Percentiles rank a stretch among this genome's conserved stretches.
phyloP scores from a whole-genome alignment of 2,888 invertebrate species.

The Alcis repandata region DNA sequence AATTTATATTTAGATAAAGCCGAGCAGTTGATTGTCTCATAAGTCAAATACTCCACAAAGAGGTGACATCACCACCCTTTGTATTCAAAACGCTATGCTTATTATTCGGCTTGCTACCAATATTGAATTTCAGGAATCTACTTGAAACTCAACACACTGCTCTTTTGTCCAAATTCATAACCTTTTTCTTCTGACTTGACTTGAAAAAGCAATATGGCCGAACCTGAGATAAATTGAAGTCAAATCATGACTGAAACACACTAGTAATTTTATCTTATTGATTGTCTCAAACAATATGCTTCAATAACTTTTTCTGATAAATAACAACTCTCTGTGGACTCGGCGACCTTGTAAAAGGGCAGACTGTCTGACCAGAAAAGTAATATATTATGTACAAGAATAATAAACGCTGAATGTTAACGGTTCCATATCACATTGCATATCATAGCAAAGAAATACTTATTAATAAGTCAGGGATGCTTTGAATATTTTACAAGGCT shows the following conservation, averaged over 20 bases:
- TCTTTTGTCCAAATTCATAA: neutral
- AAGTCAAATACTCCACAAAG: conserved; percentile 5
- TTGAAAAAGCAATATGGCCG: too few species aligned
- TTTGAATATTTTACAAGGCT: neutral
- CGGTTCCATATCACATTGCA: neutral
- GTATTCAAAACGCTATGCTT: conserved; percentile 44
- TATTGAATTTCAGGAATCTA: neutral
- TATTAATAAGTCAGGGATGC: neutral
- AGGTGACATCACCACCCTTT: conserved; percentile 42
- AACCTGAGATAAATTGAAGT: too few species aligned
- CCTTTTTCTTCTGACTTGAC: too few species aligned
- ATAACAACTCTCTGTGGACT: conserved; percentile 16
- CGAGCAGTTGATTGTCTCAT: conserved; percentile 4
- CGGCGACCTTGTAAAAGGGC: conserved; percentile 35
- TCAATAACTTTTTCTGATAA: conserved; percentile 26
- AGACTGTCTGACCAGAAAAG: conserved; percentile 30
- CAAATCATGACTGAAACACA: too few species aligned
- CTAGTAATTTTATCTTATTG: too few species aligned
- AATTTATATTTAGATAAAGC: conserved; percentile 11
- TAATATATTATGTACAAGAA: conserved; percentile 21
- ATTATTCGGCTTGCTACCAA: neutral
- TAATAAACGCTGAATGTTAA: neutral
- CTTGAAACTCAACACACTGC: neutral
- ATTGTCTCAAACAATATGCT: too few species aligned
- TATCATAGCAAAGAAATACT: too few species aligned